Conservation (phyloP, 2,797 vertebrate genomes). For the Coccyzus lansbergi region DNA sequence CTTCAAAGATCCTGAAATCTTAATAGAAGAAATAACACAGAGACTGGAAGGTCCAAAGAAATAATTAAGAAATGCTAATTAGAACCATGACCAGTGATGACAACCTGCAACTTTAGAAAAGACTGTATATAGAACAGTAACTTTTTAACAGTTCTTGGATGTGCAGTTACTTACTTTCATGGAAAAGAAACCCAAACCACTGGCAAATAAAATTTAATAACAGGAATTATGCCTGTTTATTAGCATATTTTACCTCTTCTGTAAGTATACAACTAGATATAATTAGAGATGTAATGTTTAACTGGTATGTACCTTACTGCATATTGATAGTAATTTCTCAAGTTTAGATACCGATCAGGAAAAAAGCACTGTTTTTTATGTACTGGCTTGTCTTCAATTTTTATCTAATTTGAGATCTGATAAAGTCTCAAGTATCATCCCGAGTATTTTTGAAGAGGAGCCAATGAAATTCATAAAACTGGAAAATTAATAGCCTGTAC, state of each 20-base stretch:
- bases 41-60: background rate
- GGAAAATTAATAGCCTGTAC: background rate
- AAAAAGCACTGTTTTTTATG: rapidly evolving
- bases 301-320: background rate
- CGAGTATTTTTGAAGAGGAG: background rate
- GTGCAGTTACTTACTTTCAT: background rate
- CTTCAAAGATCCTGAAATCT: background rate
- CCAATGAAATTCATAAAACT: background rate
- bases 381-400: background rate
- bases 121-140: background rate
- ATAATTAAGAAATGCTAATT: background rate
- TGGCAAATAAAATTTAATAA: background rate
- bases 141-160: background rate
- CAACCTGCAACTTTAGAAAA: background rate
- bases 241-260: background rate
- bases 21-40: background rate
- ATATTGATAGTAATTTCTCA: background rate
- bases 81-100: background rate
- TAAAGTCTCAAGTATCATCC: background rate
- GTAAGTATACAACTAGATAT: too few relatives aligned
- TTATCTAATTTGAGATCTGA: background rate
- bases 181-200: background rate
- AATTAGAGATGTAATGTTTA: background rate
- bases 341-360: background rate
- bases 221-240: background rate